Percentiles rank a stretch among this genome's conserved stretches.
Evolutionary conservation across 2,888 invertebrate genomes (phyloP).

Genomic region (Auanema freiburgensis): DNA sequence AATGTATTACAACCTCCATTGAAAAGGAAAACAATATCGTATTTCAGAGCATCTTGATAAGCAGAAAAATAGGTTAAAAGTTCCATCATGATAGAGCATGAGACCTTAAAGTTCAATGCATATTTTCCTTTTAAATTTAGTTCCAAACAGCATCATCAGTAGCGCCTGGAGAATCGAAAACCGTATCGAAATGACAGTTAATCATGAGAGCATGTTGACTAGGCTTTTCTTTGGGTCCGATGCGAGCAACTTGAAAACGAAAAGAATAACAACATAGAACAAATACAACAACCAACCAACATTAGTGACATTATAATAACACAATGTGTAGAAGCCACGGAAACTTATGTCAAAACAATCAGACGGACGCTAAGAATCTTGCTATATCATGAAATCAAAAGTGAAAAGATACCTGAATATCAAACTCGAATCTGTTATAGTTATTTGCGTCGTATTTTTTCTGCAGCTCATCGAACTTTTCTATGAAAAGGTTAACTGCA

Average conservation of each 20-base stretch:
- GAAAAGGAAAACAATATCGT: constrained; percentile 81
- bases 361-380: constrained; percentile 75
- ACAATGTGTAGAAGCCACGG: constrained; percentile 79
- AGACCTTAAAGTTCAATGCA: constrained; percentile 68
- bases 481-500: constrained; percentile 27
- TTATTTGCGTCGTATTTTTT: background rate
- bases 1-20: constrained; percentile 73
- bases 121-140: background rate
- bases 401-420: background rate
- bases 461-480: constrained; percentile 11
- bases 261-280: background rate
- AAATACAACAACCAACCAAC: constrained; percentile 14
- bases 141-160: constrained; percentile 78
- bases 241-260: constrained; percentile 16
- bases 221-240: constrained; percentile 45
- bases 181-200: constrained; percentile 89
- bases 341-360: constrained; percentile 79
- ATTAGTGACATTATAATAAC: constrained; percentile 73
- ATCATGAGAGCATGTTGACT: constrained; percentile 74
- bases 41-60: constrained; percentile 70
- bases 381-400: constrained; percentile 19
- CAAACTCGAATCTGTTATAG: background rate
- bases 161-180: constrained; percentile 80
- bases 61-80: constrained; percentile 72
- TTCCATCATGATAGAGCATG: constrained; percentile 85